Base-by-base conservation (phyloP, 2,888 invertebrate genomes). In the Thymelicus sylvestris region DNA sequence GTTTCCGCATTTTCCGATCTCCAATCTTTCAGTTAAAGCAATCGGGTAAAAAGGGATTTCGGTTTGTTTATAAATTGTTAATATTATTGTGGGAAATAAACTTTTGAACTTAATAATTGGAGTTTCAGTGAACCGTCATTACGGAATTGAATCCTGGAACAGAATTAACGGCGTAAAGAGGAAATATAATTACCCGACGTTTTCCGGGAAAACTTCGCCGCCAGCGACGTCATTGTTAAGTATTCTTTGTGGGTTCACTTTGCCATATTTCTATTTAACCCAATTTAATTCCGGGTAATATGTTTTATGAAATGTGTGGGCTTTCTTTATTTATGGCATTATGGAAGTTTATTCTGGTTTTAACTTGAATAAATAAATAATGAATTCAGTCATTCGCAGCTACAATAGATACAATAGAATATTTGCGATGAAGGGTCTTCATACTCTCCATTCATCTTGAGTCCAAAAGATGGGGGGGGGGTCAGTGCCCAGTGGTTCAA, bases 141-240 rank as follows among this genome's bases (percentile, higher is more conserved):
- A 19, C 24, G 55, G 55, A 24, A 55, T 55, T 55, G 55, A 55
- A 55, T 24, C 24, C 55, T 12, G 12, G 5, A 55, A 55, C 55
- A 24, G 24, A 55, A 19, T 55, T 55, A 55, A 55, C 55, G 55
- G 24, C 4, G 55, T 24, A 55, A 24, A 19, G 15, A 55, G 55
- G 24, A 55, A 55, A 55, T 24, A 55, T 55, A 55, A 55, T 55
- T 55, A 31, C 24, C 55, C 55, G 12, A 55, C n/a, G 55, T 55
- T 55, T 55, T 55, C 55, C 55, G 55, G 55, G 55, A 55, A 55
- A 24, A 55, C 55, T 55, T 19, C 12, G n/a, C 24, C 55, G 55
- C 24, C 55, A 44, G 44, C 44, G 55, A 55, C 24, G 24, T 55
- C 55, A 24, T 55, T 55, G 55, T 55, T 10, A 24, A 55, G 7